Conservation (phyloP, 2,113 vertebrate genomes). For the Varanus komodoensis region DNA sequence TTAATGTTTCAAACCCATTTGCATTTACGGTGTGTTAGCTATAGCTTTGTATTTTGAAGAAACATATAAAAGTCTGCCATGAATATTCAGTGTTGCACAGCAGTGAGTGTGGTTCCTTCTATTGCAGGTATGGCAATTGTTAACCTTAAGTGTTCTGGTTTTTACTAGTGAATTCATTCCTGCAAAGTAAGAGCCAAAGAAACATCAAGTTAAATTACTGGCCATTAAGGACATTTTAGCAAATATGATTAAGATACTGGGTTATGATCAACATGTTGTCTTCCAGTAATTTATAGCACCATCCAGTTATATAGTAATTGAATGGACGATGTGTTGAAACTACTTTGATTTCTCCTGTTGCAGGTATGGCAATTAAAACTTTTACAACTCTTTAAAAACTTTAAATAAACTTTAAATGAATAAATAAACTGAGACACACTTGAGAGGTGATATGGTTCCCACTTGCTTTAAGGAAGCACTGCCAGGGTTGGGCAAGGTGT, state of each 20-base stretch:
- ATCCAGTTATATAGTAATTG: neutral
- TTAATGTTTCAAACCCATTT: slow-evolving; percentile 1
- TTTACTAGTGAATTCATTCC: neutral
- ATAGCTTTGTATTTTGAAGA: slow-evolving; percentile 26
- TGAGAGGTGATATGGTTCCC: neutral
- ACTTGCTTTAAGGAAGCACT: neutral
- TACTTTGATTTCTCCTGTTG: too few relatives aligned
- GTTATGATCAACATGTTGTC: neutral
- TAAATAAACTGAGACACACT: too few relatives aligned
- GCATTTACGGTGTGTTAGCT: slow-evolving; percentile 17
- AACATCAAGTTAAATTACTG: neutral
- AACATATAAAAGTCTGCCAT: neutral
- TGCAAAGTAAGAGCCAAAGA: neutral
- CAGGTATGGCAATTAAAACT: too few relatives aligned
- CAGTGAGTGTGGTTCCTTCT: neutral
- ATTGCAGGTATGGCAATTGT: neutral
- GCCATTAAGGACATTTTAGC: neutral
- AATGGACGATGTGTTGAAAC: too few relatives aligned
- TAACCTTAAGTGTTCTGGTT: neutral
- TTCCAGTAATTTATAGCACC: neutral
- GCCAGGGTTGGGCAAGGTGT: too few relatives aligned
- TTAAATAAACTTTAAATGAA: too few relatives aligned
- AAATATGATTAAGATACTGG: neutral
- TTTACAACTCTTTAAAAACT: too few relatives aligned
- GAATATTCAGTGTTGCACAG: neutral